Evolutionary conservation across 2,797 vertebrate species (phyloP), one percentile per base, ranked within the genome.

Genomic region (Urosaurus nigricauda): DNA sequence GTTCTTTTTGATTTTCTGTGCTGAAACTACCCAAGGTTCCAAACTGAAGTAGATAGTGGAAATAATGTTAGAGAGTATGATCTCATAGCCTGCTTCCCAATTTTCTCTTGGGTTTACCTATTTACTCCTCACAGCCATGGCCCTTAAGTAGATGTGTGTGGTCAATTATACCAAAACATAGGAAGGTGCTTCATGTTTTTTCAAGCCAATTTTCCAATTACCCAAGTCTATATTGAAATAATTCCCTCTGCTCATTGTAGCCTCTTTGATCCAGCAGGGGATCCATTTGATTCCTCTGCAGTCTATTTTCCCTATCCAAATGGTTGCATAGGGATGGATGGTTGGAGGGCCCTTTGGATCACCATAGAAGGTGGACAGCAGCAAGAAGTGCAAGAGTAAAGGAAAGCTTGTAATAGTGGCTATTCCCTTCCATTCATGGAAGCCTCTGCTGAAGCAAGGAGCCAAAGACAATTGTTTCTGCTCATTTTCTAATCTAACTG

Each of bases 1-100:
- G n/a, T 90, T 83, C 24, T 71, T 4, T n/a, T 60, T 87, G 35
- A 51, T 90, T 84, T 85, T 56, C 1, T 8, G 35, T 40, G 16
- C 26, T 60, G 53, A 63, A 26, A 37, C 2, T 51, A 65, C 29
- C 2, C 47, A 3, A 68, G 29, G n/a, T 13, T 37, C 19, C 47
- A 70, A 37, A 16, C 32, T 51, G 37, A 65, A n/a, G 60, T 29
- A 68, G 43, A 47, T 13, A 71, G 32, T 5, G 13, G 17, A 5
- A 24, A 5, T 9, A 78, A 12, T 63, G 9, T 29, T 21, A 47
- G 37, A 32, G 9, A 85, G 17, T 21, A 47, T 21, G 32, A 40
- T 5, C 8, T 51, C 29, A 47, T 78, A 14, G 12, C 7, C 51
- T 29, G 21, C 21, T 17, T 35, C 71, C 47, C 9, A 13, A 47